Evolutionary conservation across 1,140 invertebrate species (phyloP).

Genomic region (Muscidifurax raptorellus): DNA sequence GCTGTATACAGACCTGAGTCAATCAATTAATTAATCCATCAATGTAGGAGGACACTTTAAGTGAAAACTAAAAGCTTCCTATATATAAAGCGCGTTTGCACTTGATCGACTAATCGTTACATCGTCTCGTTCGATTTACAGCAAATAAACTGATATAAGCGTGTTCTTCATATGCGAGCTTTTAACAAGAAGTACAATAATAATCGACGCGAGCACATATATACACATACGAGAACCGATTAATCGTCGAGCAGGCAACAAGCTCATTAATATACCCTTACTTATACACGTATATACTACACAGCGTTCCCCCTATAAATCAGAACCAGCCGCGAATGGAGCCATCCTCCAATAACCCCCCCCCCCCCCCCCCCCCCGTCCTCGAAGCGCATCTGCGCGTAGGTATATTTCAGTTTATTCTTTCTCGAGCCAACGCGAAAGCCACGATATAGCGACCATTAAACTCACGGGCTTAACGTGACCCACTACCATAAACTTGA

Average conservation of each 20-base stretch:
- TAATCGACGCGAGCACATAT: neutral
- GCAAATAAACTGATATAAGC: too few relatives aligned
- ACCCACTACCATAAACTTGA: slow-evolving; percentile 5
- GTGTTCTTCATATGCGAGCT: too few relatives aligned
- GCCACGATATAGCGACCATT: neutral
- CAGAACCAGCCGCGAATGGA: neutral
- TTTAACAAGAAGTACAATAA: neutral
- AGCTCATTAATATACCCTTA: neutral
- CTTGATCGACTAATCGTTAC: neutral
- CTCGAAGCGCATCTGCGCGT: neutral
- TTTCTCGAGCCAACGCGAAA: neutral
- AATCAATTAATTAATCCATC: neutral
- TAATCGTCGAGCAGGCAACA: neutral
- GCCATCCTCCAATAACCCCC: neutral
- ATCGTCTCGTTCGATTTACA: neutral
- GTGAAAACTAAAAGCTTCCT: neutral
- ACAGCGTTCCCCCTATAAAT: neutral
- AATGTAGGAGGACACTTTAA: neutral
- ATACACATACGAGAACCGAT: neutral
- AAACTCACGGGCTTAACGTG: slow-evolving; percentile 15
- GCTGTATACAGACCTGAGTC: too few relatives aligned
- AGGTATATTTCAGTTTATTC: slow-evolving; percentile 24
- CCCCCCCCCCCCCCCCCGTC: too few relatives aligned
- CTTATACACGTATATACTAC: neutral
- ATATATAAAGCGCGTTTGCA: too few relatives aligned